A percentile compares a stretch with the other conserved stretches of the same genome.
These are phyloP conservation scores for Phoenicopterus ruber DNA, from an alignment of 2,113 vertebrate species.

Conservation along the genomic window DNA sequence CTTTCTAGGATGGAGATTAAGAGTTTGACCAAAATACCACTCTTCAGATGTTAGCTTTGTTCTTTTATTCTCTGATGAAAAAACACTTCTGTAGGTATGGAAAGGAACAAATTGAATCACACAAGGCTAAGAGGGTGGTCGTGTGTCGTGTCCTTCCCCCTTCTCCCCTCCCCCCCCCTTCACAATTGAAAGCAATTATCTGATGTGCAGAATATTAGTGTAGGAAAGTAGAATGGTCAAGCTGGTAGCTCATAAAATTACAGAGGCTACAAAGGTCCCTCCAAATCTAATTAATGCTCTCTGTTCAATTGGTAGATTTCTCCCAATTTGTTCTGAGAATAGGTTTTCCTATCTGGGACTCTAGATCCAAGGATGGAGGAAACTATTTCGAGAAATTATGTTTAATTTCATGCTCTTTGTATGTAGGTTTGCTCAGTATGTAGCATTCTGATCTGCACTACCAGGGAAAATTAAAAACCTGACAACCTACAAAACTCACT, in stretches of 20 bases:
- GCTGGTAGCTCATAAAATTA: not conserved
- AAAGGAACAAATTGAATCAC: not conserved
- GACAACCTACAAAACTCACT: not conserved
- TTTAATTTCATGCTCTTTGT: not conserved
- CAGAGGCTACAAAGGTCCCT: not conserved
- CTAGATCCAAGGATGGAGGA: not conserved
- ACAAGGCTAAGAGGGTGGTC: not conserved
- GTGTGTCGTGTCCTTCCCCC: too few relatives aligned
- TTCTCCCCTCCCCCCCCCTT: too few relatives aligned
- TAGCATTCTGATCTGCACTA: not conserved
- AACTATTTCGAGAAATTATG: not conserved
- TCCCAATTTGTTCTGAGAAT: not conserved
- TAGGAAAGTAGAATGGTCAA: not conserved
- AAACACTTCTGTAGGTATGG: not conserved
- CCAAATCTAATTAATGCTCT: not conserved
- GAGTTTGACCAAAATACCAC: not conserved
- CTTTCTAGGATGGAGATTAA: not conserved
- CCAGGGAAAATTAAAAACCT: not conserved
- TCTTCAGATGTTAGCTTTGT: not conserved
- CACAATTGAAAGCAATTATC: not conserved
- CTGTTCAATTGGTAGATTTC: not conserved
- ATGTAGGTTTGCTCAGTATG: not conserved
- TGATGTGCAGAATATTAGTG: not conserved
- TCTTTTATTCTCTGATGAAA: not conserved
- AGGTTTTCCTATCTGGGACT: not conserved